Percentiles rank a stretch among this genome's conserved stretches.
These are phyloP conservation scores for Choristoneura fumiferana DNA, from an alignment of 1,140 invertebrate genomes.

Conservation along the genomic window DNA sequence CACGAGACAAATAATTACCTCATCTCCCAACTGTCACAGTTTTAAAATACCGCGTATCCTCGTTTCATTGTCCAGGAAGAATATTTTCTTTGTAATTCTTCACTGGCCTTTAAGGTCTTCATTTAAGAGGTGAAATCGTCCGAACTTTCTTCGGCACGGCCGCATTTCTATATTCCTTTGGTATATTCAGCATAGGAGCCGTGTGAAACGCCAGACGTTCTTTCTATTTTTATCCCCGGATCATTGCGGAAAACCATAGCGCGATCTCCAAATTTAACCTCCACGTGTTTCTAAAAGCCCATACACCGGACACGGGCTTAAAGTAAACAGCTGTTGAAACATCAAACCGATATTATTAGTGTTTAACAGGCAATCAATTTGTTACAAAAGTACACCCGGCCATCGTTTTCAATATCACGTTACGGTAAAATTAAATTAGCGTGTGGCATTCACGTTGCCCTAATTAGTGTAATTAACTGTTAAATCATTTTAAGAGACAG, in stretches of 20 bases:
- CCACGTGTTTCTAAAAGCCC: not conserved
- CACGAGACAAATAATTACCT: slow-evolving; percentile 21
- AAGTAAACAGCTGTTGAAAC: slow-evolving; percentile 8
- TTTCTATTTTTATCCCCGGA: slow-evolving; percentile 45
- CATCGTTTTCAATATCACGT: no score
- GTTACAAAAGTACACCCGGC: not conserved
- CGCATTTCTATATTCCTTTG: slow-evolving; percentile 9
- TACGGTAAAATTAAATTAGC: no score
- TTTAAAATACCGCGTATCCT: not conserved
- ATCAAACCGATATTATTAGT: not conserved
- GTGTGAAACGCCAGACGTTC: slow-evolving; percentile 40
- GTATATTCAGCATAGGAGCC: slow-evolving; percentile 24
- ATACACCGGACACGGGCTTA: not conserved
- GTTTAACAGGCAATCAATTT: not conserved
- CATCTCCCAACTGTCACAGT: slow-evolving; percentile 11
- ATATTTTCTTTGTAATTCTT: not conserved
- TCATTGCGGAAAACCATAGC: slow-evolving; percentile 32
- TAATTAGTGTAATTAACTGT: no score
- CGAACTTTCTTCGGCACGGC: not conserved
- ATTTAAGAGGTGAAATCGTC: not conserved
- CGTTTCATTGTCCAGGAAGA: no score
- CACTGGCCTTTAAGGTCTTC: not conserved
- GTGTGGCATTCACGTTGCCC: no score
- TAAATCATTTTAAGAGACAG: no score
- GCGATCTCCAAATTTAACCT: slow-evolving; percentile 41